phyloP scores from a whole-genome alignment of 53 echinoderm and acorn worm species.

The Arbacia lixula region DNA sequence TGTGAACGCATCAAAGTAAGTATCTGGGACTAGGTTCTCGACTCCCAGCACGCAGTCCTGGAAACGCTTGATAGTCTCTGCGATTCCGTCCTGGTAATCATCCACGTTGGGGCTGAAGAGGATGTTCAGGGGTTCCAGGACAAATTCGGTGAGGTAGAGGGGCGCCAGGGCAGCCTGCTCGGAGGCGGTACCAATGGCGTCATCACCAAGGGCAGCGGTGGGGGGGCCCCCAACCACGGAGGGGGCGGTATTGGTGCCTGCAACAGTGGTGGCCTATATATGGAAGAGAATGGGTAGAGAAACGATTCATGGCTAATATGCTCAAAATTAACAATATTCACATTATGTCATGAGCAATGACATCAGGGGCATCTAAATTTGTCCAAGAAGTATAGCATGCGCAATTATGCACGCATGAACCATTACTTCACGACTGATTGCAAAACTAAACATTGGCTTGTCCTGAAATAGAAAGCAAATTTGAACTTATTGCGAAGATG shows the following conservation, averaged over 20 bases:
- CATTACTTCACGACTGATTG: too few species aligned
- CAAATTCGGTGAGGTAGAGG: conserved; percentile 95
- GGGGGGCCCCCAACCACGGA: conserved; percentile 38
- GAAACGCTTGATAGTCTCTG: conserved; percentile 90
- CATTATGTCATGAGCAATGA: background rate
- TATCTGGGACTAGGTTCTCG: conserved; percentile 94
- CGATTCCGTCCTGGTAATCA: conserved; percentile 91
- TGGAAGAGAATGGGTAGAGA: background rate
- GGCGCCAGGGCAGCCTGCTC: conserved; percentile 68
- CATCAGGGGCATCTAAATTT: too few species aligned
- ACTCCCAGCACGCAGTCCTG: conserved; percentile 98
- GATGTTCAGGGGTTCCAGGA: conserved; percentile 90
- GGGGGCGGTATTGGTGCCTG: conserved; percentile 62
- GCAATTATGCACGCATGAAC: too few species aligned
- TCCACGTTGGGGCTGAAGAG: conserved; percentile 86
- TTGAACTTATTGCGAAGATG: too few species aligned
- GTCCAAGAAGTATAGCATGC: too few species aligned
- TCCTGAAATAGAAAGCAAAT: too few species aligned
- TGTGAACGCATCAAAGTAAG: conserved; percentile 99
- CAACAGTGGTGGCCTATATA: conserved; percentile 68
- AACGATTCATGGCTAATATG: background rate
- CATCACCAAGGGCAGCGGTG: background rate
- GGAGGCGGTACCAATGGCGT: background rate
- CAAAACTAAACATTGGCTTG: too few species aligned
- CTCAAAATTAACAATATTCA: background rate